Evolutionary conservation across 2,797 vertebrate genomes (phyloP).

Genomic region (Chelonia mydas): DNA sequence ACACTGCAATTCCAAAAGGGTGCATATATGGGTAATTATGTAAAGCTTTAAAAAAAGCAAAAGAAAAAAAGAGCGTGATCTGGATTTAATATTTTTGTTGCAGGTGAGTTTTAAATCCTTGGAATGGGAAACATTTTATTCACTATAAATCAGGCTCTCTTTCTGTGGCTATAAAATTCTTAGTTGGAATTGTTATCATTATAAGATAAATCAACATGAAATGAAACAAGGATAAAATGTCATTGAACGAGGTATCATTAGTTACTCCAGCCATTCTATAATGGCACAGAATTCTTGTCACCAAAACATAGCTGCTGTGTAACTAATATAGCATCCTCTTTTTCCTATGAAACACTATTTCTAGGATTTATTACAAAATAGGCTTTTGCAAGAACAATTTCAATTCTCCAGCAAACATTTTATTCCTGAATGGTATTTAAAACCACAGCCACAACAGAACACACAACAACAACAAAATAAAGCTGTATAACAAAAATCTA

Average conservation of each 20-base stretch:
- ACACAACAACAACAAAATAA: neutral
- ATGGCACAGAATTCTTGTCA: neutral
- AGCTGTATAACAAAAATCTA: neutral
- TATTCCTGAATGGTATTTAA: neutral
- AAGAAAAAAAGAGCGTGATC: neutral
- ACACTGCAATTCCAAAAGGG: slow-evolving; percentile 40
- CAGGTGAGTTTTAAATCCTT: neutral
- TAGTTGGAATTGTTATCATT: neutral
- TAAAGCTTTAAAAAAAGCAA: neutral
- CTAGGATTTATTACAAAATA: neutral
- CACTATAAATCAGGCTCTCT: neutral
- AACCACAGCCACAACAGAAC: rapidly evolving
- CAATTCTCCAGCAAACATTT: neutral
- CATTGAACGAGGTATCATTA: neutral
- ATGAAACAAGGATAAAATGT: neutral
- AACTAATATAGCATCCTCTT: neutral
- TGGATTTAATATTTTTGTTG: neutral
- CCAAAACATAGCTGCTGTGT: neutral
- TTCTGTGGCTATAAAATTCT: neutral
- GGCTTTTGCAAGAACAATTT: neutral
- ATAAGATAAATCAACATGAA: neutral
- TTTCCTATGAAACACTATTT: neutral
- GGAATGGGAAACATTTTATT: neutral
- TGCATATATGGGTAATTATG: neutral
- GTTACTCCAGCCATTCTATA: neutral